Evolutionary conservation across 2,113 vertebrate species (phyloP), one percentile per base, ranked within the genome.

Genomic region (Sphyrna mokarran): DNA sequence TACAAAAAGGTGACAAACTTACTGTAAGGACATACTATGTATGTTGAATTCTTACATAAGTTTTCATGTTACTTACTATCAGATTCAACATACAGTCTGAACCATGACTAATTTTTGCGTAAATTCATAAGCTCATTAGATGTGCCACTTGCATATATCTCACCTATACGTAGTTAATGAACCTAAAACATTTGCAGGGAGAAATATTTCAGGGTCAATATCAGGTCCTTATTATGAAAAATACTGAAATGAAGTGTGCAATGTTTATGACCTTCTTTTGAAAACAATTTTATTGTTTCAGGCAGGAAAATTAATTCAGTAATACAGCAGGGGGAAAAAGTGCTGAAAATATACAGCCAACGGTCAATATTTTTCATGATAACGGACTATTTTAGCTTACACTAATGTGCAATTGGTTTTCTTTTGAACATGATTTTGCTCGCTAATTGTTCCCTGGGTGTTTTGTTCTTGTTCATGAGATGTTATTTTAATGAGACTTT

Each of bases 401-500:
- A 72, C 23, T 95, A 48, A 43, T 54, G 43, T 48, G 13, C 13
- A 48, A 10, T 90, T 72, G 68, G 22, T 72, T 95, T 54, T 29
- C 40, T 1, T 72, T 54, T 54, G 40, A 37, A 76, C 40, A 76
- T n/a, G 63, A 69, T 69, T 94, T 94, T 72, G 66, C 68, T 94
- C 33, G 68, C 58, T 95, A 95, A 95, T 95, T 95, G 69, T 76
- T 95, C 94, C 94, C 94, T 54, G 68, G 68, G 37, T 95, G 0
- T 72, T 69, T 70, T 95, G 69, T 54, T 72, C 43, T 54, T 54
- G 68, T 95, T 33, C 61, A 66, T 93, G 89, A 37, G 43, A 70
- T 72, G 72, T 95, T 95, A 48, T 54, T 95, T 72, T 95, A 95
- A 95, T 95, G 68, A 76, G 94, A 95, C 69, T 72, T 95, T 95